Evolutionary conservation across 2,113 vertebrate species (phyloP), one percentile per base, ranked within the genome.

Genomic region (Epinephelus cyanopodus): DNA sequence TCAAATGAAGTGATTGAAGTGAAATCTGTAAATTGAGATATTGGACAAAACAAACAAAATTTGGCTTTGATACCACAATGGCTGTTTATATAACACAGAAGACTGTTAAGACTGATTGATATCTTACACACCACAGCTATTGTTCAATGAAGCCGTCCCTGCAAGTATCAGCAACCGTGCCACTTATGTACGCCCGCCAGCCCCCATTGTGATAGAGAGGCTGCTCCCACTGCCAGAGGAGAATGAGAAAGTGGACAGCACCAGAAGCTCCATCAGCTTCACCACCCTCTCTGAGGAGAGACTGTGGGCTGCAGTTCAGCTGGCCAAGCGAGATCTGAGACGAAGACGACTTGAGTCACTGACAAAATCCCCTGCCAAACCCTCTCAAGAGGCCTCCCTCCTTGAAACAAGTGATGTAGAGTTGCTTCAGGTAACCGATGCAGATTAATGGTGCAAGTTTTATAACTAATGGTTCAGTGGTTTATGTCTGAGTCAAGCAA

Each of bases 171-270:
- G 89, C 48, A 98, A 97, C 90, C 92, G 97, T 82, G 96, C 96
- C 56, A 82, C 95, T 75, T 91, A 74, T 13, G 96, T 96, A 10
- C 87, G 86, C 72, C 93, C 82, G 14, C 98, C 98, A 3, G 80
- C 69, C 27, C 96, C 96, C 65, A 97, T 99, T 82, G 70, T 96
- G 89, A 97, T 99, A 47, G 97, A 99, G 91, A 98, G 97, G 84
- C 90, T 98, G 84, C 90, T 90, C 1, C 79, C 86, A 15, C 70
- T 1, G 66, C 8, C 77, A 4, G 56, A 80, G 2, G 18, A 66
- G 79, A 74, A 52, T 29, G 91, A 90, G 50, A 79, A 90, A 2
- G 78, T 74, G n/a, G 60, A 85, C 47, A 94, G 87, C 56, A n/a
- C 74, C 27, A 84, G 71, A 68, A 94, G 93, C 78, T 96, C 96